Conservation (phyloP, 2,113 vertebrate species). For the Nymphicus hollandicus region DNA sequence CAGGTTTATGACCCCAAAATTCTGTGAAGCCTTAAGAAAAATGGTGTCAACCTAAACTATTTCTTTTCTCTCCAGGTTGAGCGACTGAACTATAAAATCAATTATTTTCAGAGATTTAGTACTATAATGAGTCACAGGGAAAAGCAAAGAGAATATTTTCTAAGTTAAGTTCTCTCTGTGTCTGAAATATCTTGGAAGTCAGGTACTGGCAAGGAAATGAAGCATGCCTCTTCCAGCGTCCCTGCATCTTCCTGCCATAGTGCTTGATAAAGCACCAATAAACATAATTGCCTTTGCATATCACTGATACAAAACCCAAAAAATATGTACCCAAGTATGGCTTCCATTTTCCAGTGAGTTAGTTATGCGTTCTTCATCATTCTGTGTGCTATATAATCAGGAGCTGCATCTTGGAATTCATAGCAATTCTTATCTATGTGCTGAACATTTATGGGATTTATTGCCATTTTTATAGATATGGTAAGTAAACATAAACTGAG, state of each 20-base stretch:
- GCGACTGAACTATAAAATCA: neutral
- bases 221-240: neutral
- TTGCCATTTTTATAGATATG: slow-evolving; percentile 24
- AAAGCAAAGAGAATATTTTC: neutral
- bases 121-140: neutral
- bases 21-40: neutral
- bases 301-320: neutral
- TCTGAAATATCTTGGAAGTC: neutral
- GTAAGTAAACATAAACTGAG: slow-evolving; percentile 31
- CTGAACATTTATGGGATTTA: slow-evolving; percentile 39
- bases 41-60: neutral
- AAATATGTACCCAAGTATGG: neutral
- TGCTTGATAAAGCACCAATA: slow-evolving; percentile 48
- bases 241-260: neutral
- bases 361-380: neutral
- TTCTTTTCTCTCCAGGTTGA: neutral
- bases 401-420: slow-evolving; percentile 10
- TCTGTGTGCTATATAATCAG: neutral
- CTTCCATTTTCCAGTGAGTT: neutral
- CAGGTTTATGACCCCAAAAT: neutral
- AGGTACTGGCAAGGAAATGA: neutral
- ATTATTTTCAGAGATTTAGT: neutral
- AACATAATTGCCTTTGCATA: slow-evolving; percentile 40
- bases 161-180: neutral
- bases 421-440: neutral